Evolutionary conservation across 2,888 invertebrate species (phyloP), one percentile per base, ranked within the genome.

Genomic region (Acrocyrtus sp.): DNA sequence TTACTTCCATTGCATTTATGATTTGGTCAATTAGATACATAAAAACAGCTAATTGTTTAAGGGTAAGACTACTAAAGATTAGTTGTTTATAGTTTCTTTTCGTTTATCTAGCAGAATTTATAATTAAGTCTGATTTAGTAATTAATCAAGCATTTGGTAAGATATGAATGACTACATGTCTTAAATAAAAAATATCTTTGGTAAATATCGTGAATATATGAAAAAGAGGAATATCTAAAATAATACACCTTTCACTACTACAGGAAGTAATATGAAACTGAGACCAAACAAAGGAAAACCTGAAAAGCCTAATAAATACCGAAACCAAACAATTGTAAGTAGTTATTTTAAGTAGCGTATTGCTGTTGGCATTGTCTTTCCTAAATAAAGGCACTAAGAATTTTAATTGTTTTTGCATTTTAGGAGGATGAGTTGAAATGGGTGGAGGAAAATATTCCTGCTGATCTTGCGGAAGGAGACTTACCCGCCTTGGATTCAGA

Each of bases 391-490:
- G 10, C 21, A 8, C 27, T 24, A 6, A 43, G 17, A 26, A 12
- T 5, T 39, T 3, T 17, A 57, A 60, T 53, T 58, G 62, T 39
- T 65, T 22, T 58, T 74, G 51, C 41, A 58, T 80, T 83, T 24
- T 85, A 91, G 84, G 92, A 93, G 81, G 92, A 92, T 81, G 92
- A 93, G 82, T 84, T 93, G 78, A 90, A 94, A 83, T 97, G 96
- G 96, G 92, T 97, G 5, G 96, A 97, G 83, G 95, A 96, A 81
- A 94, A 97, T 84, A 95, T 97, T 80, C 94, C 95, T 0, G 88
- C 92, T 27, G 87, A 90, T 10, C 86, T 92, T 77, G 88, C 89
- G 69, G 92, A 92, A 84, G 85, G 85, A 74, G 84, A 92, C 82
- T 80, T 90, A 84, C 86, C 90, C 81, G 84, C 93, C 83, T 84